Percentiles rank a stretch among this genome's conserved stretches.
These are phyloP conservation scores for Tachina grossa DNA, from an alignment of 2,888 invertebrate genomes.

Conservation along the genomic window DNA sequence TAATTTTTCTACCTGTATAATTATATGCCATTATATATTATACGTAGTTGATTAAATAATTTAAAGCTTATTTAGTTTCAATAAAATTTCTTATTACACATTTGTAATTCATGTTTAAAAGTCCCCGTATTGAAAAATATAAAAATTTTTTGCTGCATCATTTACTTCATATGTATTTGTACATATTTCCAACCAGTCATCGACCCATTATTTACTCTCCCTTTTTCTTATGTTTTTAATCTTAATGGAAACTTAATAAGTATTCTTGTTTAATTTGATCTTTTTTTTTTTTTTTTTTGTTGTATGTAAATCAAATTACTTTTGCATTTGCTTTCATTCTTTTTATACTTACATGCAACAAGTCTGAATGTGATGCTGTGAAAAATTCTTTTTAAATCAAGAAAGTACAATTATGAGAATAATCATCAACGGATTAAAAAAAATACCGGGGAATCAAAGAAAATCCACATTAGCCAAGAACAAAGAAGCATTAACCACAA, in stretches of 20 bases:
- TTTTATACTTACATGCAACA: neutral
- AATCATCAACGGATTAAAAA: conserved; percentile 3
- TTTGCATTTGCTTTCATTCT: conserved; percentile 34
- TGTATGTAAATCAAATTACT: conserved; percentile 41
- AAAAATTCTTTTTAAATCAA: conserved; percentile 32
- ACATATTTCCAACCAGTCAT: neutral
- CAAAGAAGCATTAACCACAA: conserved; percentile 38
- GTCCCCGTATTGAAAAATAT: neutral
- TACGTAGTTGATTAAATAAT: too few species aligned
- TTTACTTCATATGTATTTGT: neutral
- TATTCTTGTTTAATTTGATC: conserved; percentile 20
- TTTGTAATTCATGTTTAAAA: neutral
- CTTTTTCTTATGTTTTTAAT: conserved; percentile 11
- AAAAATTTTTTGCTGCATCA: neutral
- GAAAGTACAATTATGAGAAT: conserved; percentile 26
- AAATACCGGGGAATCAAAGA: conserved; percentile 23
- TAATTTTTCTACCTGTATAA: too few species aligned
- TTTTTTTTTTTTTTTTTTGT: conserved; percentile 26
- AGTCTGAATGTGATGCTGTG: conserved; percentile 10
- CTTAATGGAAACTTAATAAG: conserved; percentile 48
- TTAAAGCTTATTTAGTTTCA: too few species aligned
- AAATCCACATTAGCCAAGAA: neutral
- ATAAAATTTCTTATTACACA: too few species aligned
- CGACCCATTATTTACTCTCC: conserved; percentile 48
- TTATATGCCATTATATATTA: too few species aligned